Evolutionary conservation across 2,888 invertebrate genomes (phyloP).

Genomic region (Drosophila pullipes): DNA sequence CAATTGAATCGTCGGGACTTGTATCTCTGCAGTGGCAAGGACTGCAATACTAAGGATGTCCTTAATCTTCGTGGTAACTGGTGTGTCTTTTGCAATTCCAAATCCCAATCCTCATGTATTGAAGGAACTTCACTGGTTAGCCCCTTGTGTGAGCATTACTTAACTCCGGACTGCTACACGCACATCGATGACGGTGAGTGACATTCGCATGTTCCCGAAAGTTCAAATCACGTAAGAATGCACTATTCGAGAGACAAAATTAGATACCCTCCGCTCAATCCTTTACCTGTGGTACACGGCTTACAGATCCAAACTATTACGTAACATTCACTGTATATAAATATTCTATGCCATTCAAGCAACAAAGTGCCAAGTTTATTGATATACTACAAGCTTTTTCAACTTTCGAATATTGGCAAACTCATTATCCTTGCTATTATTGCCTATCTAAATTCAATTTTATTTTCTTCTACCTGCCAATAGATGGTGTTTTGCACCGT

Average conservation of each 20-base stretch:
- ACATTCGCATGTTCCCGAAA: neutral
- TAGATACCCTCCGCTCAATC: too few species aligned
- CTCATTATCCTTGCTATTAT: neutral
- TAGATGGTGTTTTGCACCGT: constrained; percentile 72
- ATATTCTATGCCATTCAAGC: neutral
- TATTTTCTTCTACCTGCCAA: neutral
- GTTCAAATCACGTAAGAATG: too few species aligned
- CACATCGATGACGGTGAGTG: constrained; percentile 60
- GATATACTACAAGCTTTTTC: neutral
- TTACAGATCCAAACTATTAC: too few species aligned
- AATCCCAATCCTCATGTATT: constrained; percentile 53
- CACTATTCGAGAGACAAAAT: neutral
- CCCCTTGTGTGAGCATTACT: constrained; percentile 54
- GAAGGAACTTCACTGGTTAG: neutral
- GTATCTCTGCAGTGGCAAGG: constrained; percentile 68
- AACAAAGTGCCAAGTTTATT: neutral
- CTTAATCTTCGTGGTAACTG: constrained; percentile 22
- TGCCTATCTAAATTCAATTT: neutral
- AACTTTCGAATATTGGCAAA: neutral
- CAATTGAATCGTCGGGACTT: constrained; percentile 62
- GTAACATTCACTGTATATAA: too few species aligned
- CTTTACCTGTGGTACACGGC: too few species aligned
- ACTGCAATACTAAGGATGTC: constrained; percentile 73
- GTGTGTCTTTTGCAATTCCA: constrained; percentile 74
- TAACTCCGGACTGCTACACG: constrained; percentile 67